These are phyloP conservation scores for Cyrtorhinus lividipennis DNA, from an alignment of 1,140 invertebrate genomes.

Conservation along the genomic window DNA sequence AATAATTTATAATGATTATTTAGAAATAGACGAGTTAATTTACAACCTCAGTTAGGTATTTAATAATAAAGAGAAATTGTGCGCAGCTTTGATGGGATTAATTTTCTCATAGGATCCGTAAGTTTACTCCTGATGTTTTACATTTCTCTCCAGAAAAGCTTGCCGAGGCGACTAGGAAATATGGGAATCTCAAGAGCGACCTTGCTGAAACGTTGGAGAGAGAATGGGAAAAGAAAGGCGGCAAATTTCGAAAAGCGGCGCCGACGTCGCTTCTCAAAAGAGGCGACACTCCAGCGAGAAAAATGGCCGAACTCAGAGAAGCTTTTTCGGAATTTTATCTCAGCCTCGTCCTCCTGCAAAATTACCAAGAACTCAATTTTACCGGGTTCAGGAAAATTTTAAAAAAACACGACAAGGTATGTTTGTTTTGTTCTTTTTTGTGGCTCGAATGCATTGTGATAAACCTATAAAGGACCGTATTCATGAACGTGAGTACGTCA, in stretches of 20 bases:
- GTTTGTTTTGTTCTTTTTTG: constrained; percentile 17
- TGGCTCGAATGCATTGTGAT: neutral
- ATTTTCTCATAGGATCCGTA: no score
- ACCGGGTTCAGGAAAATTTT: constrained; percentile 98
- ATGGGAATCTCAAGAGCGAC: constrained; percentile 78
- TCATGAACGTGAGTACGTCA: no score
- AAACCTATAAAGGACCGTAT: neutral
- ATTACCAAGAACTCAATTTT: constrained; percentile 91
- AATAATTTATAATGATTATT: no score
- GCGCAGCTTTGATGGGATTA: no score
- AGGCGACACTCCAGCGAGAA: constrained; percentile 48
- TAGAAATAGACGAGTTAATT: no score
- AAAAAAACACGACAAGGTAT: constrained; percentile 99
- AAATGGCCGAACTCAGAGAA: constrained; percentile 86
- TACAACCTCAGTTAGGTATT: no score
- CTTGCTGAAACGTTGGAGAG: constrained; percentile 58
- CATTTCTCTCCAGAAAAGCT: constrained; percentile 65
- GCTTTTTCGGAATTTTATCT: constrained; percentile 99
- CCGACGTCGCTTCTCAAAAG: constrained; percentile 27
- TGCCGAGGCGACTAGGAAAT: constrained; percentile 90
- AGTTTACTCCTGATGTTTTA: neutral
- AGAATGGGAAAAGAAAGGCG: constrained; percentile 40
- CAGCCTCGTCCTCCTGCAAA: constrained; percentile 81
- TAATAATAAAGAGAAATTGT: no score
- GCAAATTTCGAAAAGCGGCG: constrained; percentile 27